phyloP scores from a whole-genome alignment of 30 jellyfish, hydroid and myxozoan species.

The Aurelia sp. region DNA sequence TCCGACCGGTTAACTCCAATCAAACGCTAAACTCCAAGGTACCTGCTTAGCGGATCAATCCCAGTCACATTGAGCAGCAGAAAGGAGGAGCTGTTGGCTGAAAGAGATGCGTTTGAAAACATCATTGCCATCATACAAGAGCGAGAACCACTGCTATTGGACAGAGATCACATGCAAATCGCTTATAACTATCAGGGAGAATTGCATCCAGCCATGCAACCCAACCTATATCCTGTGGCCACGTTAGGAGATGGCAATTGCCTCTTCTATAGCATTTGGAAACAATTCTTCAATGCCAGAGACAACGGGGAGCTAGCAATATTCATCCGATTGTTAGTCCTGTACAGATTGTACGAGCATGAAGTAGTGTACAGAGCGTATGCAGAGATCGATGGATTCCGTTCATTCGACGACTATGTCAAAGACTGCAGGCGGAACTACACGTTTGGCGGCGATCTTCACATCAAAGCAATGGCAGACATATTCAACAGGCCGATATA shows the following conservation, averaged over 20 bases:
- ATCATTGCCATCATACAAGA: background rate
- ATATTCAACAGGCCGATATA: background rate
- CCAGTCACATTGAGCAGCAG: background rate
- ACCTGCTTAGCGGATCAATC: too few relatives aligned
- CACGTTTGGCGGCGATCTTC: conserved; percentile 1
- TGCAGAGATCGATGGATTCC: background rate
- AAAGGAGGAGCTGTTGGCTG: background rate
- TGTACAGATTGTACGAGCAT: conserved; percentile 1
- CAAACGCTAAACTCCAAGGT: too few relatives aligned
- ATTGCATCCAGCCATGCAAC: conserved; percentile 5
- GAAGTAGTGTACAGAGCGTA: background rate
- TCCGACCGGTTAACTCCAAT: too few relatives aligned
- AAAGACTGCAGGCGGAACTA: background rate
- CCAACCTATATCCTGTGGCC: background rate
- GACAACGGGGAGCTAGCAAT: background rate
- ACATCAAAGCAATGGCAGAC: background rate
- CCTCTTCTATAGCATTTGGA: conserved; percentile 4
- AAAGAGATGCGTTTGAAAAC: background rate
- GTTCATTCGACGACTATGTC: background rate
- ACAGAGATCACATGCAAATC: too few relatives aligned
- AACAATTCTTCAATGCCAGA: background rate
- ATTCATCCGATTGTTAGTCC: conserved; percentile 6
- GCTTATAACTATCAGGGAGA: background rate
- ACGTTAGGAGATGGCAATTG: conserved; percentile 23
- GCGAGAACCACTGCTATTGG: too few relatives aligned